These are phyloP conservation scores for Thecophora atra DNA, from an alignment of 2,888 invertebrate genomes.

Conservation along the genomic window DNA sequence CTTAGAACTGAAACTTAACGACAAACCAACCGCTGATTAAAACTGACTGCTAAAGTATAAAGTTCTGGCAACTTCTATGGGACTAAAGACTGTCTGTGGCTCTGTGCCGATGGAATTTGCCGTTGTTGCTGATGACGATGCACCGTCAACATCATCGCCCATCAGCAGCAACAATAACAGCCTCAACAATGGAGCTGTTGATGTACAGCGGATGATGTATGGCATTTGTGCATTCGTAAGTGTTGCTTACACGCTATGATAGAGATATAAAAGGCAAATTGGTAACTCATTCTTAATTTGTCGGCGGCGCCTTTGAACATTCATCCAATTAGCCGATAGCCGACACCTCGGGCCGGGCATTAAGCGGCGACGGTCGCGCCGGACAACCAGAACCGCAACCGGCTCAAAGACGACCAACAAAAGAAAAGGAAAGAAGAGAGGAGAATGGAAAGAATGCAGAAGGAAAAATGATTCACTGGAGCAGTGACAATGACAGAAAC, in stretches of 20 bases:
- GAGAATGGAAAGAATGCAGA: background rate
- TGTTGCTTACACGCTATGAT: constrained; percentile 41
- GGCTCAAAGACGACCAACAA: background rate
- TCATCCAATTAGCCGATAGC: constrained; percentile 67
- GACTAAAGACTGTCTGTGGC: too few relatives aligned
- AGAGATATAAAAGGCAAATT: constrained; percentile 59
- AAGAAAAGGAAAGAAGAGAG: background rate
- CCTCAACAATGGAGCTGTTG: constrained; percentile 35
- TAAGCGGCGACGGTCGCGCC: constrained; percentile 21
- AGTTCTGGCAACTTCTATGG: too few relatives aligned
- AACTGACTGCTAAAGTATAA: too few relatives aligned
- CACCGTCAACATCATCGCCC: constrained; percentile 13
- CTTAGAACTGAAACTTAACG: too few relatives aligned
- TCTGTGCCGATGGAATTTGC: background rate
- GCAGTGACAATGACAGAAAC: background rate
- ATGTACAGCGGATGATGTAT: constrained; percentile 1
- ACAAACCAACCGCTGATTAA: too few relatives aligned
- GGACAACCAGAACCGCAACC: background rate
- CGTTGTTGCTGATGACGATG: constrained; percentile 12
- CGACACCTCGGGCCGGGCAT: constrained; percentile 63
- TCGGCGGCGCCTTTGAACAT: constrained; percentile 66
- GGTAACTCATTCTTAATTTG: constrained; percentile 60
- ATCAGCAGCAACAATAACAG: constrained; percentile 24
- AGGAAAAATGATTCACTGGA: too few relatives aligned
- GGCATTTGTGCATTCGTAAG: background rate